phyloP scores from a whole-genome alignment of 2,797 vertebrate species.

The Silurus lanzhouensis region DNA sequence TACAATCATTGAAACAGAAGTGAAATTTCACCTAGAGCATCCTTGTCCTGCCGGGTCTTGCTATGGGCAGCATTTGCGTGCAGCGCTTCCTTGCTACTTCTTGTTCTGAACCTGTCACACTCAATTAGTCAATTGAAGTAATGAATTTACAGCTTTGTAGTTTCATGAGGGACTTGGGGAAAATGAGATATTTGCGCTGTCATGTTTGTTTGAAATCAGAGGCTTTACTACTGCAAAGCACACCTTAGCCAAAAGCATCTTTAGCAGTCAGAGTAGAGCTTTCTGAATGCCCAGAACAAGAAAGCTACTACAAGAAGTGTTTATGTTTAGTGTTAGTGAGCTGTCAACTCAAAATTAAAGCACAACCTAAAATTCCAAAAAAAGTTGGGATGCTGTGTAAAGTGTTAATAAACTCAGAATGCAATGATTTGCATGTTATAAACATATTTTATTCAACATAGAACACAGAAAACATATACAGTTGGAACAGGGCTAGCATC shows the following conservation, averaged over 20 bases:
- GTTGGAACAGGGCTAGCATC: no score
- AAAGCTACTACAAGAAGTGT: not conserved
- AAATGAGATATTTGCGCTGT: slow-evolving; percentile 66
- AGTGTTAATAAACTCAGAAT: no score
- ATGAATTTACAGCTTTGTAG: slow-evolving; percentile 75
- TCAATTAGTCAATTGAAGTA: slow-evolving; percentile 73
- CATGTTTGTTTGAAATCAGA: slow-evolving; percentile 37
- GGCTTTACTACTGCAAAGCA: not conserved
- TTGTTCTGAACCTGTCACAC: slow-evolving; percentile 73
- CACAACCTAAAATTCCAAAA: no score
- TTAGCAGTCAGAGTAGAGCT: not conserved
- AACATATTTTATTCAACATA: no score
- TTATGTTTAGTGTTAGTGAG: not conserved
- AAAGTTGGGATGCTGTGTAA: no score
- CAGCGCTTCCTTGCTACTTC: slow-evolving; percentile 64
- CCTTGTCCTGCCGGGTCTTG: slow-evolving; percentile 68
- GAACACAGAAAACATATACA: no score
- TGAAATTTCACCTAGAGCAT: slow-evolving; percentile 63
- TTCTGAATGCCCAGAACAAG: not conserved
- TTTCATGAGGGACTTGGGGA: slow-evolving; percentile 70
- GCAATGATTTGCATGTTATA: no score
- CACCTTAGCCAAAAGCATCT: not conserved
- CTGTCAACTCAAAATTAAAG: not conserved
- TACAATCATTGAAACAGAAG: slow-evolving; percentile 63
- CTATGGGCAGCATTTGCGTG: slow-evolving; percentile 66